These are phyloP conservation scores for Trissoscelio sp. DNA, from an alignment of 2,888 invertebrate genomes.

Conservation along the genomic window DNA sequence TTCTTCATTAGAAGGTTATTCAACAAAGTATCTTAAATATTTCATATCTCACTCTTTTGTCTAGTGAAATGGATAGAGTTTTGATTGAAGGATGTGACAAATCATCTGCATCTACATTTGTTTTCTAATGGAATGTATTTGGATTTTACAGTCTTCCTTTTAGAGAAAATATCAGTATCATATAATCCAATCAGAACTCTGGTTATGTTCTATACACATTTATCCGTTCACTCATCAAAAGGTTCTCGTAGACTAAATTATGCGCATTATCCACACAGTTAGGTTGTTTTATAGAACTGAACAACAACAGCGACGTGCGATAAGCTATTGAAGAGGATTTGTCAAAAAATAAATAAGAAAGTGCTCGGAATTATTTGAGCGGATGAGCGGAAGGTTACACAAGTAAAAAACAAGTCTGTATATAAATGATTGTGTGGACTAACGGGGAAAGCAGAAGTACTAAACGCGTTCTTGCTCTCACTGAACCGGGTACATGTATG, in stretches of 20 bases:
- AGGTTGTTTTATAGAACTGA: constrained; percentile 32
- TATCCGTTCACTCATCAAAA: too few species aligned
- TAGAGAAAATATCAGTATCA: too few species aligned
- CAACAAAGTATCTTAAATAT: too few species aligned
- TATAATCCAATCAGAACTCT: too few species aligned
- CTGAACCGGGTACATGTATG: constrained; percentile 80
- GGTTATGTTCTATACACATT: too few species aligned
- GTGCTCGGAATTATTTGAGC: constrained; percentile 57
- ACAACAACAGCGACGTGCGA: constrained; percentile 71
- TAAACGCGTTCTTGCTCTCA: constrained; percentile 77
- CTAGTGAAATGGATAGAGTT: too few species aligned
- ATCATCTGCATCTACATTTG: too few species aligned
- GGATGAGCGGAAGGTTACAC: constrained; percentile 68
- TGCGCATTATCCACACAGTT: constrained; percentile 47
- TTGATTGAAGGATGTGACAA: not conserved
- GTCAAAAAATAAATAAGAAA: constrained; percentile 54
- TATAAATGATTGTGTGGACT: constrained; percentile 76
- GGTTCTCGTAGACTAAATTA: too few species aligned
- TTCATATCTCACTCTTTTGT: too few species aligned
- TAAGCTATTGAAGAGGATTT: constrained; percentile 70
- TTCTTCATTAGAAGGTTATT: too few species aligned
- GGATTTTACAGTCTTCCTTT: too few species aligned
- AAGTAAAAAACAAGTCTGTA: constrained; percentile 58
- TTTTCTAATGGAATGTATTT: too few species aligned
- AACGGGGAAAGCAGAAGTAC: constrained; percentile 77